Evolutionary conservation across 2,888 invertebrate species (phyloP).

Genomic region (Dicroscelio sp.): DNA sequence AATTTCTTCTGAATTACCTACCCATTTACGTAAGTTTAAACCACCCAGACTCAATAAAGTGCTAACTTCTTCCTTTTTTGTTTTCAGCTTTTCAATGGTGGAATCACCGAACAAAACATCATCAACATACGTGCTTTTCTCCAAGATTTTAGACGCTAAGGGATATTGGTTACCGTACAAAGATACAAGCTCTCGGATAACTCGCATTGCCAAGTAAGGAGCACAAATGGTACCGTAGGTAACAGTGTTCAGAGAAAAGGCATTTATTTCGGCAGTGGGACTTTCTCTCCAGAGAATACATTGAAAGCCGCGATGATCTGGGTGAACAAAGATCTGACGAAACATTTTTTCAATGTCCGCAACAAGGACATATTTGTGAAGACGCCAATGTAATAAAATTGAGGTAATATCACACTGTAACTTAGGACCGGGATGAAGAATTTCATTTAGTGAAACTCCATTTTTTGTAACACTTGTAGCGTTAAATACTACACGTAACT

Average conservation of each 20-base stretch:
- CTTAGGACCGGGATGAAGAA: neutral
- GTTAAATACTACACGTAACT: neutral
- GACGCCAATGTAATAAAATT: neutral
- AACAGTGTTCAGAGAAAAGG: too few species aligned
- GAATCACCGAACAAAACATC: neutral
- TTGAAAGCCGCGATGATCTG: neutral
- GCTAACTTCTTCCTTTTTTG: neutral
- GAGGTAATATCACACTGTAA: neutral
- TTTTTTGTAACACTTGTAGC: too few species aligned
- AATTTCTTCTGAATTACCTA: neutral
- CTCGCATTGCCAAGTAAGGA: neutral
- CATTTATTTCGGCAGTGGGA: too few species aligned
- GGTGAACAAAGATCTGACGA: too few species aligned
- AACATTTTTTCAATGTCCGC: too few species aligned
- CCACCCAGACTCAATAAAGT: neutral
- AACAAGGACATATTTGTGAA: neutral
- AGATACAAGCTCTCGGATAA: neutral
- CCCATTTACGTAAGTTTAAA: neutral
- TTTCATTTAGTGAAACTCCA: neutral
- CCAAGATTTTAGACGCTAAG: neutral
- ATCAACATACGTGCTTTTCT: neutral
- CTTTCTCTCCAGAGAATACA: neutral
- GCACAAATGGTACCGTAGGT: neutral
- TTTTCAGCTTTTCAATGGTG: neutral
- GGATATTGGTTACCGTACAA: neutral